Percentiles rank a stretch among this genome's conserved stretches.
Evolutionary conservation across 2,888 invertebrate genomes (phyloP).

Genomic region (Synergus laeviventris): DNA sequence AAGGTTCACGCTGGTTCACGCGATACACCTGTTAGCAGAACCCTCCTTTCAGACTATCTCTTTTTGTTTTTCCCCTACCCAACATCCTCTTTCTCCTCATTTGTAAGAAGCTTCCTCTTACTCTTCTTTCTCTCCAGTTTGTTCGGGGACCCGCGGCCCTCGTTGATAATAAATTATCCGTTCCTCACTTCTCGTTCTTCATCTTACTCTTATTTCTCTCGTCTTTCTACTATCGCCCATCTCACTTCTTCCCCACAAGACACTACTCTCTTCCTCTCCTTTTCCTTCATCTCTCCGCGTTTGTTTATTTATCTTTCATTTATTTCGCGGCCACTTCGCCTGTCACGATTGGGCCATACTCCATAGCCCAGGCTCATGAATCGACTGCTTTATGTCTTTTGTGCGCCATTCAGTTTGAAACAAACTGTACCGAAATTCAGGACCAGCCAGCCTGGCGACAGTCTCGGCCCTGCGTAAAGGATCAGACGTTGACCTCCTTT

Average conservation of each 20-base stretch:
- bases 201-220: constrained; percentile 1
- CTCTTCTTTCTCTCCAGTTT: not conserved
- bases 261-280: not conserved
- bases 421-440: constrained; percentile 37
- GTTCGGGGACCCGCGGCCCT: constrained; percentile 7
- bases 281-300: not conserved
- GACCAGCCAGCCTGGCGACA: constrained; percentile 38
- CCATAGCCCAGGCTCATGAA: constrained; percentile 21
- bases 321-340: constrained; percentile 17
- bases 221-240: not conserved
- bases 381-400: constrained; percentile 38
- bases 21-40: constrained; percentile 59
- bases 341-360: constrained; percentile 11
- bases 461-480: not conserved
- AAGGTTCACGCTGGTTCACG: constrained; percentile 40
- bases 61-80: constrained; percentile 39
- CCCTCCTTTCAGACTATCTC: constrained; percentile 47
- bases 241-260: constrained; percentile 1
- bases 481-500: constrained; percentile 35
- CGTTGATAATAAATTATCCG: constrained; percentile 33
- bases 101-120: constrained; percentile 57
- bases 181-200: constrained; percentile 25
- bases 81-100: constrained; percentile 51
- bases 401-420: constrained; percentile 30
- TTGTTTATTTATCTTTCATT: constrained; percentile 32